Conservation (phyloP, 2,888 invertebrate species). For the Rambutsinella grinnellia region DNA sequence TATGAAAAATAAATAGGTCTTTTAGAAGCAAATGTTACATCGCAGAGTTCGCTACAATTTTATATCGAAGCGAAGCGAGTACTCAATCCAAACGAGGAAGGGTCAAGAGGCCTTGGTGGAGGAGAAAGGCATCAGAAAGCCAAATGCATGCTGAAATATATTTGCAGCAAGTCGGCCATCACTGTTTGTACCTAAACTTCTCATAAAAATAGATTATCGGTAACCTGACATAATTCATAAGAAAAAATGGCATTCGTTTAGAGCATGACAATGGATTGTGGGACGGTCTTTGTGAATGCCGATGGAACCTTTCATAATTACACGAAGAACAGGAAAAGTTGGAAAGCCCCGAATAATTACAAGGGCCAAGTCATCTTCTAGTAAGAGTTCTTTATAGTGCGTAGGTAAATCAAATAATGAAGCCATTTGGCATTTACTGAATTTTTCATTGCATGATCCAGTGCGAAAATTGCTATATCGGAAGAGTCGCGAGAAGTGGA, state of each 20-base stretch:
- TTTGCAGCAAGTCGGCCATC: constrained; percentile 12
- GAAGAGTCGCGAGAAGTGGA: constrained; percentile 18
- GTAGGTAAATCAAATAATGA: too few relatives aligned
- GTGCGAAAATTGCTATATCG: constrained; percentile 11
- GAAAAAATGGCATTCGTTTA: background rate
- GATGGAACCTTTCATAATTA: constrained; percentile 13
- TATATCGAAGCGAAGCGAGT: constrained; percentile 34
- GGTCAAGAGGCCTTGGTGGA: constrained; percentile 19
- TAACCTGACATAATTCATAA: too few relatives aligned
- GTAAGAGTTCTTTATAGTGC: too few relatives aligned
- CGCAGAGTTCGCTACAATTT: constrained; percentile 20
- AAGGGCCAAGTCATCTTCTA: constrained; percentile 28
- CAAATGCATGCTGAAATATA: constrained; percentile 47
- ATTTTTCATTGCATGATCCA: too few relatives aligned
- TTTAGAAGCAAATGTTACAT: constrained; percentile 40
- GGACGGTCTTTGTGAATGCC: constrained; percentile 17
- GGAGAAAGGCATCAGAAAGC: constrained; percentile 30
- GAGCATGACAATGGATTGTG: constrained; percentile 42
- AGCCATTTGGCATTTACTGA: too few relatives aligned
- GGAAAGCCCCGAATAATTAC: constrained; percentile 42
- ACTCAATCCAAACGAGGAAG: constrained; percentile 33
- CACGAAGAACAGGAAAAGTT: constrained; percentile 13
- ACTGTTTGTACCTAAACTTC: background rate
- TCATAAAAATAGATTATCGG: too few relatives aligned
- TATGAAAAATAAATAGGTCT: constrained; percentile 24